Evolutionary conservation across 2,888 invertebrate genomes (phyloP).

Genomic region (Rhynchonema sp.): DNA sequence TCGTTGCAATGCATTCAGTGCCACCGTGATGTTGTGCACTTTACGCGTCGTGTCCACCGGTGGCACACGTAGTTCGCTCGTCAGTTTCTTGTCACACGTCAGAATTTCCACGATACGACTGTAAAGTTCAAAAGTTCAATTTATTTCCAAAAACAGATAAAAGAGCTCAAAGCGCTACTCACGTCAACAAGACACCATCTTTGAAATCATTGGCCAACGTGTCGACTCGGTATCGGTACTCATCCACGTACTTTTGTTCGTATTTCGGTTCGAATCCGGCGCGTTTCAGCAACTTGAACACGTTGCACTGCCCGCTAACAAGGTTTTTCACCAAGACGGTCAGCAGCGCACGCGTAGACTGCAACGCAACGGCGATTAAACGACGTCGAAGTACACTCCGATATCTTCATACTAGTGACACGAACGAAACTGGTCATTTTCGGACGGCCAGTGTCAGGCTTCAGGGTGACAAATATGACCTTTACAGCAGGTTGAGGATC

Average conservation of each 20-base stretch:
- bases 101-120: background rate
- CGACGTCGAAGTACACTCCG: too few relatives aligned
- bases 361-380: too few relatives aligned
- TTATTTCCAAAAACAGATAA: background rate
- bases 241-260: background rate
- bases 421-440: too few relatives aligned
- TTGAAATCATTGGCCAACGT: background rate
- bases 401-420: too few relatives aligned
- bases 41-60: background rate
- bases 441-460: too few relatives aligned
- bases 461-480: too few relatives aligned
- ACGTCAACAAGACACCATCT: background rate
- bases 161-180: background rate
- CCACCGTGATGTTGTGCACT: background rate
- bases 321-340: background rate
- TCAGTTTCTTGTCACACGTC: background rate
- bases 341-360: background rate
- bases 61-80: background rate
- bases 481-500: too few relatives aligned
- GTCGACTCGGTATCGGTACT: background rate
- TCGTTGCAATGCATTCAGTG: background rate
- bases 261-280: background rate
- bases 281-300: background rate
- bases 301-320: background rate
- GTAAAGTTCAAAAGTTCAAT: background rate